Evolutionary conservation across 2,888 invertebrate genomes (phyloP).

Genomic region (Conus canariensis): DNA sequence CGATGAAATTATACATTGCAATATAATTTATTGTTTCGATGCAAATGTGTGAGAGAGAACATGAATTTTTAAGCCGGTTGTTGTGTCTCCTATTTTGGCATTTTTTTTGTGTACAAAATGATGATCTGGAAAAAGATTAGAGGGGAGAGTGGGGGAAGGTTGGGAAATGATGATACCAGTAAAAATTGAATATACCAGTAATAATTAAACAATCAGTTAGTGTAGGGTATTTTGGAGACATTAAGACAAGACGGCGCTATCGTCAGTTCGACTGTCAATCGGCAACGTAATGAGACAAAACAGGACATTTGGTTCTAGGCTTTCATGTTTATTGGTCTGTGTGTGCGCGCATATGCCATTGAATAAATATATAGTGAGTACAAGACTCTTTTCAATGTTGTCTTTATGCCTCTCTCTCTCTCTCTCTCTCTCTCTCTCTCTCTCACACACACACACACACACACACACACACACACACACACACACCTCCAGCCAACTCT

Average conservation of each 20-base stretch:
- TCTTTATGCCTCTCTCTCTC: background rate
- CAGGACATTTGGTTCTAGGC: background rate
- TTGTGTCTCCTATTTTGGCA: no score
- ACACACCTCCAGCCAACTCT: background rate
- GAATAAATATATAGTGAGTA: background rate
- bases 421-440: background rate
- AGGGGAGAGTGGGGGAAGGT: no score
- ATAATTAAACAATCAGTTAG: background rate
- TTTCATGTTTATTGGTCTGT: background rate
- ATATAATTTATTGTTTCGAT: no score
- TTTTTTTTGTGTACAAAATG: no score
- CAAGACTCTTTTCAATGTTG: background rate
- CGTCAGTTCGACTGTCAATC: background rate
- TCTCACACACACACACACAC: slow-evolving; percentile 12
- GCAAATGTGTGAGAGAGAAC: no score
- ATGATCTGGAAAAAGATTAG: no score
- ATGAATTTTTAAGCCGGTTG: no score
- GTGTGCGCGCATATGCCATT: background rate
- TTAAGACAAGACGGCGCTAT: background rate
- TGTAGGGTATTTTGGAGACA: background rate
- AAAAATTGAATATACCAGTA: no score
- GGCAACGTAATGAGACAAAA: background rate
- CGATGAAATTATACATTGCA: no score
- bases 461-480: slow-evolving; percentile 19
- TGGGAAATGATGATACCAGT: no score